These are phyloP conservation scores for Dasyprocta punctata DNA, from an alignment of 2,113 vertebrate species.

Conservation along the genomic window DNA sequence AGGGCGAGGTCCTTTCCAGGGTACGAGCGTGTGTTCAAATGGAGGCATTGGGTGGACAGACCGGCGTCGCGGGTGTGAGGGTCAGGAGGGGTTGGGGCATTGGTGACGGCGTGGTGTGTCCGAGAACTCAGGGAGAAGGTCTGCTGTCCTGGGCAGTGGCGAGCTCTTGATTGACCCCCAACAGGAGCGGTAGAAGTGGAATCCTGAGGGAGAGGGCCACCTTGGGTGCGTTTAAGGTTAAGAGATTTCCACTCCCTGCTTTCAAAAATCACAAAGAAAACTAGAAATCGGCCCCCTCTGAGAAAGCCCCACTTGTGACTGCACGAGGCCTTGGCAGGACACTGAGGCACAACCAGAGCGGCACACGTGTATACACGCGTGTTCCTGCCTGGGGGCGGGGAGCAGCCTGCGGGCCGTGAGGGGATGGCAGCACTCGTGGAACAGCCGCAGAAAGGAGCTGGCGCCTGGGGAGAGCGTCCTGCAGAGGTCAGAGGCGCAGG, in stretches of 20 bases:
- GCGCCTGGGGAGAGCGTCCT: background rate
- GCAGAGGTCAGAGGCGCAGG: too few species aligned
- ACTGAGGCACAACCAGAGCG: background rate
- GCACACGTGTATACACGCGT: too few species aligned
- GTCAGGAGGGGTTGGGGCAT: background rate
- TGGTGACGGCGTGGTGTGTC: background rate
- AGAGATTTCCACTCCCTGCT: background rate
- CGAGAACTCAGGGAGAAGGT: background rate
- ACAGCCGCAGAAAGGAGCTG: background rate
- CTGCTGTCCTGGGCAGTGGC: background rate
- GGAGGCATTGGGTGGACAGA: background rate
- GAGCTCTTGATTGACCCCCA: background rate
- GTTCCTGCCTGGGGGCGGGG: background rate
- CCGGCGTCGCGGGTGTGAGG: background rate
- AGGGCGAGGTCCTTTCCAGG: background rate
- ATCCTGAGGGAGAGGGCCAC: background rate
- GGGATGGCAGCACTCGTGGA: accelerated
- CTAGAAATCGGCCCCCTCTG: background rate
- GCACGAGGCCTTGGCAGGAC: background rate
- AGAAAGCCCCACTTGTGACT: background rate
- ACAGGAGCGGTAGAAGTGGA: background rate
- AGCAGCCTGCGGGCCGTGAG: background rate
- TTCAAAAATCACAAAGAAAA: background rate
- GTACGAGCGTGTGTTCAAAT: background rate
- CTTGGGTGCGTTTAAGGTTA: background rate